Base-by-base conservation (phyloP, 2,797 vertebrate species). In the Leucoraja ocellata region DNA sequence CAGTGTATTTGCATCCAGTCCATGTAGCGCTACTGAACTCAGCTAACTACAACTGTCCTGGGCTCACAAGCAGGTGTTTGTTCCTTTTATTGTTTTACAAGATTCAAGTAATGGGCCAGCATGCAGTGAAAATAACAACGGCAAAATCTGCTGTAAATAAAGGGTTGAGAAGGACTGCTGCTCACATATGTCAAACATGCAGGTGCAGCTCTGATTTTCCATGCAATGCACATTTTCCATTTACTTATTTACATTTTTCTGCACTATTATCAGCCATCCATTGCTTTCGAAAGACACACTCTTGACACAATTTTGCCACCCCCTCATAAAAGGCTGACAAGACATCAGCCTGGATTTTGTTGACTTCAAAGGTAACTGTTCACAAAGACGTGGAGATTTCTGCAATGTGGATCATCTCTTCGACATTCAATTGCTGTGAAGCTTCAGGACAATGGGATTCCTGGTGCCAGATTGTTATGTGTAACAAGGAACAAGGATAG, bases 61-160 rank as follows among this genome's bases (percentile, higher is more conserved):
- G 16, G 1, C 84, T 63, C n/a, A 63, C 36, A 36, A 88, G 84
- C n/a, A 23, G 84, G 14, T 88, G 61, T 68, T 88, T 88, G 36
- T 88, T 63, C 84, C 84, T 88, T 88, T 68, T 88, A 63, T 36
- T 88, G 84, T 88, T 88, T 65, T 61, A 88, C 61, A 32, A 16
- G 84, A 21, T 88, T 36, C 84, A 36, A 68, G 25, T 84, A n/a
- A 84, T 58, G 58, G n/a, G 46, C 23, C 25, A 84, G 81, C 63
- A 88, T 32, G 65, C 84, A 68, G 84, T 68, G 61, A 88, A 88
- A 68, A 65, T 88, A 88, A 68, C 63, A 68, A 68, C 84, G 36
- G n/a, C 84, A 88, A 68, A 63, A 86, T 86, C 58, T 65, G 54
- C 83, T 86, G 28, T 65, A 28, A 86, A 63, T 61, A 65, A 86